Evolutionary conservation across 1,140 invertebrate genomes (phyloP).

Genomic region (Araneus ventricosus): DNA sequence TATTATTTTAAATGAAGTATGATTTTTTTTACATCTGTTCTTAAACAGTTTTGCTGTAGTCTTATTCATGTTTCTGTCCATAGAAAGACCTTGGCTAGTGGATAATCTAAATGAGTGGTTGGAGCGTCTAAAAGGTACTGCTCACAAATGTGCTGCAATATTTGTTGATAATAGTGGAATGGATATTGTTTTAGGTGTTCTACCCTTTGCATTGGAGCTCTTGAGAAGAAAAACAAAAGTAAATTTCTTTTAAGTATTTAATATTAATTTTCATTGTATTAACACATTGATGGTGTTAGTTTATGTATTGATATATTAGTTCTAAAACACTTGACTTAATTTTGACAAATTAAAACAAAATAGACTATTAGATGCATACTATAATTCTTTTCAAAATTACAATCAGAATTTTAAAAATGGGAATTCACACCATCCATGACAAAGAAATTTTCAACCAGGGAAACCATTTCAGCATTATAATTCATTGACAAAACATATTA

Average conservation of each 20-base stretch:
- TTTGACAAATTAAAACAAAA: too few species aligned
- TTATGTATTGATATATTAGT: too few species aligned
- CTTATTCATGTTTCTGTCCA: slow-evolving; percentile 76
- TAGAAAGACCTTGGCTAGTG: slow-evolving; percentile 93
- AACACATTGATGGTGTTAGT: not conserved
- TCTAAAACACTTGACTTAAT: too few species aligned
- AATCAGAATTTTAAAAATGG: too few species aligned
- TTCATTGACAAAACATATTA: too few species aligned
- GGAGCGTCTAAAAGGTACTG: slow-evolving; percentile 83
- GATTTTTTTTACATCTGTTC: not conserved
- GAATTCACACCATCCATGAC: too few species aligned
- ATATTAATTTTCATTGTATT: not conserved
- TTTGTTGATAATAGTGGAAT: slow-evolving; percentile 98
- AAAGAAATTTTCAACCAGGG: too few species aligned
- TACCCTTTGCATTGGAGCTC: slow-evolving; percentile 93
- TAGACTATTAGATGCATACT: too few species aligned
- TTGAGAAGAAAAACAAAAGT: slow-evolving; percentile 91
- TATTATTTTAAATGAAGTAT: slow-evolving; percentile 77
- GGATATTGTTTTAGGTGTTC: slow-evolving; percentile 94
- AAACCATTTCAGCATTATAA: too few species aligned
- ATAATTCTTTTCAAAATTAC: too few species aligned
- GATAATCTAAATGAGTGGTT: slow-evolving; percentile 94
- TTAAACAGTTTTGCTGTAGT: not conserved
- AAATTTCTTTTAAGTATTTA: slow-evolving; percentile 70
- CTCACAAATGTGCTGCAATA: slow-evolving; percentile 92